These are phyloP conservation scores for Eufriesea mexicana DNA, from an alignment of 1,140 invertebrate species.

Conservation along the genomic window DNA sequence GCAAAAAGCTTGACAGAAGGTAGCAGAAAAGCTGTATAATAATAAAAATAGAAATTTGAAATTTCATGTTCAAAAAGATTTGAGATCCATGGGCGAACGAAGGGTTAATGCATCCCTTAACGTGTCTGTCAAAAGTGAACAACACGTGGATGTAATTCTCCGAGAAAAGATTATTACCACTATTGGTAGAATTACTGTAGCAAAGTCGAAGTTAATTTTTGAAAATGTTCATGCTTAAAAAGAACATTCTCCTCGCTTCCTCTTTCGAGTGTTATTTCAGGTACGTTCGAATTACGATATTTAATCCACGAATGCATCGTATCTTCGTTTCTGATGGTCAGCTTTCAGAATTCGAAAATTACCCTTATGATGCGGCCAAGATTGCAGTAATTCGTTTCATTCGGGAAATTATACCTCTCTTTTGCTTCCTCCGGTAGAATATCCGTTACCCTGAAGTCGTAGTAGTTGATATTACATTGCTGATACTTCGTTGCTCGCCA, in stretches of 20 bases:
- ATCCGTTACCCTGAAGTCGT: constrained; percentile 23
- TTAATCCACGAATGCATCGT: constrained; percentile 10
- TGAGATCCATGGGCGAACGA: too few species aligned
- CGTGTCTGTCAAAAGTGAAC: too few species aligned
- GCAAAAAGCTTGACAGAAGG: too few species aligned
- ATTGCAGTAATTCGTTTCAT: constrained; percentile 38
- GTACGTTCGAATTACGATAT: not conserved
- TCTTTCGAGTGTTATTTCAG: not conserved
- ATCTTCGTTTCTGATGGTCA: constrained; percentile 15
- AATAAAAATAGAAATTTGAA: too few species aligned
- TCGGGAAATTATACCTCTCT: constrained; percentile 38
- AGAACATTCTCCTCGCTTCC: not conserved
- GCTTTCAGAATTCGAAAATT: constrained; percentile 26
- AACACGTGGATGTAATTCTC: too few species aligned
- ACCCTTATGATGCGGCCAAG: constrained; percentile 13
- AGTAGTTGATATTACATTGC: not conserved
- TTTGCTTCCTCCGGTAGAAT: constrained; percentile 30
- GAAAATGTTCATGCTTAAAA: not conserved
- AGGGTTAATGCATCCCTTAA: too few species aligned
- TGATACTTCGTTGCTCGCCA: not conserved
- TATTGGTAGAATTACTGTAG: too few species aligned
- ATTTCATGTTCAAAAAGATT: too few species aligned
- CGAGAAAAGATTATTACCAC: too few species aligned
- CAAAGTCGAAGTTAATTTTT: not conserved
- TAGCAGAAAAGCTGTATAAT: too few species aligned